Base-by-base conservation (phyloP, 1,140 invertebrate genomes). In the Hestina assimilis region DNA sequence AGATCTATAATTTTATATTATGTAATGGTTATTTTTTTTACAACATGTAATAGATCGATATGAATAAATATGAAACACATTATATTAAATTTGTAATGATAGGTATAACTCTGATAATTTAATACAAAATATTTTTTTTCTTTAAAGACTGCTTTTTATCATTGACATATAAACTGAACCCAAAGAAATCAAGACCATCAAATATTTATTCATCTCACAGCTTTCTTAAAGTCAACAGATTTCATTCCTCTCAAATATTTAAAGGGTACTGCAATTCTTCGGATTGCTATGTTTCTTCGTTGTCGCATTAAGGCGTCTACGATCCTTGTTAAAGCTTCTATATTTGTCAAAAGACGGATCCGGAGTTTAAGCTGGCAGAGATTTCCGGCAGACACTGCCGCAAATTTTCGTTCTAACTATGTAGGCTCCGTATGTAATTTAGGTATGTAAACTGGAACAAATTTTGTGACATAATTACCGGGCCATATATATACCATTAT, bases 321-420 rank as follows among this genome's bases (percentile, higher is more conserved):
- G 43, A 51, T 58, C 28, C 46, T 33, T 58, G 46, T 58, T 58
- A 42, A 42, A 26, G 48, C 48, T 57, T 60, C 52, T 60, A 57
- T 60, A 65, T 60, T 65, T 60, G 59, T 60, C 59, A 65, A 60
- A 57, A 65, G 52, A 57, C 48, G 41, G 51, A 43, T 53, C 38
- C 15, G 9, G 17, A 48, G 33, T 35, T 40, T 40, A 47, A 56
- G 43, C 53, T 40, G 53, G 24, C 31, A 43, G 33, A n/a, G 14
- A 52, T 28, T 40, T 28, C 40, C 20, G 21, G 20, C 47, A 14
- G 15, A 24, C 19, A 24, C 41, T 51, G 12, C 33, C 33, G 26
- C 47, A 35, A 40, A 40, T 47, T 51, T 51, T 33, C 33, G 35
- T 48, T 40, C 28, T 12, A 26, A 17, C 21, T 51, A 51, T 9